Evolutionary conservation across 2,888 invertebrate species (phyloP).

Genomic region (Xestia ashworthii): DNA sequence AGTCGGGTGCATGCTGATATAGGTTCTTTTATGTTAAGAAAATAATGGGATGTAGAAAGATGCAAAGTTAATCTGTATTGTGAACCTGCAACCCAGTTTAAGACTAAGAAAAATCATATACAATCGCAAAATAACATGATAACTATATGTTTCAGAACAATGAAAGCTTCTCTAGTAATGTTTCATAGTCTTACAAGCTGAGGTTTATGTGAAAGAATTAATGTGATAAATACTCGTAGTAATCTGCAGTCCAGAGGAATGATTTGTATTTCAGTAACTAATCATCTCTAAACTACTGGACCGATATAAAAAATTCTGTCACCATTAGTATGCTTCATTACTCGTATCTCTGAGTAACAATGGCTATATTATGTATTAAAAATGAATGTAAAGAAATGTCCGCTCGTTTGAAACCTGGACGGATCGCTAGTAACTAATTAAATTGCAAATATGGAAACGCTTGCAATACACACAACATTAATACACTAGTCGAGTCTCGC

Average conservation of each 20-base stretch:
- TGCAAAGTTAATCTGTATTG: conserved; percentile 16
- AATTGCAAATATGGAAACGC: neutral
- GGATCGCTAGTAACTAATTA: no score
- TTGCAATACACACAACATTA: neutral
- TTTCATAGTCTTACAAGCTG: neutral
- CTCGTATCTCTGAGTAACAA: no score
- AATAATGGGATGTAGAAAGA: conserved; percentile 17
- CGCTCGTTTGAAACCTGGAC: no score
- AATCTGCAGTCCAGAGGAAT: no score
- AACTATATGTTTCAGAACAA: neutral
- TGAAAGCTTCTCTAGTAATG: neutral
- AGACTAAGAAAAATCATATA: neutral
- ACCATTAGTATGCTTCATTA: no score
- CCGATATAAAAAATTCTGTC: no score
- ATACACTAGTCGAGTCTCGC: neutral
- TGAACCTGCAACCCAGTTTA: neutral
- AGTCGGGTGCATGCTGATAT: conserved; percentile 13
- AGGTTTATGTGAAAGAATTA: neutral
- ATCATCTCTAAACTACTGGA: no score
- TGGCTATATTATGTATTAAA: no score
- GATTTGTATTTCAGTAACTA: no score
- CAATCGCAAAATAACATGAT: neutral
- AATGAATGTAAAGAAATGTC: no score
- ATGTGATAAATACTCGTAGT: neutral
- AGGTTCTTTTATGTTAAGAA: conserved; percentile 27